These are phyloP conservation scores for Drosophila arizonae DNA, from an alignment of 1,140 invertebrate genomes.

Conservation along the genomic window DNA sequence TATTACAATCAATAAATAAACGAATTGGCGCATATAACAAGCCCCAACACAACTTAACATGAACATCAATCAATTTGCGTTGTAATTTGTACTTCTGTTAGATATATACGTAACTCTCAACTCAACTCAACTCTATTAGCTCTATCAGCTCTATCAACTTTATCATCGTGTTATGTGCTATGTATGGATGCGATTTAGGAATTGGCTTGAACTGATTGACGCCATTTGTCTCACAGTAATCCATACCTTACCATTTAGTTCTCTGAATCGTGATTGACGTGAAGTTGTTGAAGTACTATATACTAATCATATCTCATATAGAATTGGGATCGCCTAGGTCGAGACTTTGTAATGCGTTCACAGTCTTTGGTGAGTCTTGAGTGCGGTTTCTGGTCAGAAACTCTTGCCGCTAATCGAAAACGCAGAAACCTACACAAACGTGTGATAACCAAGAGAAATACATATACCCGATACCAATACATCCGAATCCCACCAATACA, in stretches of 20 bases:
- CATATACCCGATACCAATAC: constrained; percentile 35
- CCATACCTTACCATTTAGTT: background rate
- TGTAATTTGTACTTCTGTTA: constrained; percentile 1
- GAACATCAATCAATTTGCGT: constrained; percentile 27
- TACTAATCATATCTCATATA: background rate
- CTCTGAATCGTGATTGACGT: background rate
- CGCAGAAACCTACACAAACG: constrained; percentile 9
- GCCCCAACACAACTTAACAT: constrained; percentile 11
- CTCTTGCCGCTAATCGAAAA: background rate
- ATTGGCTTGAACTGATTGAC: constrained; percentile 13
- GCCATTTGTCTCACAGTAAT: background rate
- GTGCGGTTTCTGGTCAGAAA: constrained; percentile 13
- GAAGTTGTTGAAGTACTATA: background rate
- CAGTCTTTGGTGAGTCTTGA: constrained; percentile 28
- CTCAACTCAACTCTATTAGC: background rate
- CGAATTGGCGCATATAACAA: constrained; percentile 44
- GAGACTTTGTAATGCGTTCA: background rate
- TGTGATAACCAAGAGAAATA: constrained; percentile 15
- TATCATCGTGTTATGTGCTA: constrained; percentile 22
- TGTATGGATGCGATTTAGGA: constrained; percentile 57
- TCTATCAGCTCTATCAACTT: background rate
- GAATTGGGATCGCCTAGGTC: no score
- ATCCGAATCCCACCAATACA: constrained; percentile 48
- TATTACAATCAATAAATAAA: constrained; percentile 43
- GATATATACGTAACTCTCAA: constrained; percentile 19